Base-by-base conservation (phyloP, 2,888 invertebrate species). In the Neria commutata region DNA sequence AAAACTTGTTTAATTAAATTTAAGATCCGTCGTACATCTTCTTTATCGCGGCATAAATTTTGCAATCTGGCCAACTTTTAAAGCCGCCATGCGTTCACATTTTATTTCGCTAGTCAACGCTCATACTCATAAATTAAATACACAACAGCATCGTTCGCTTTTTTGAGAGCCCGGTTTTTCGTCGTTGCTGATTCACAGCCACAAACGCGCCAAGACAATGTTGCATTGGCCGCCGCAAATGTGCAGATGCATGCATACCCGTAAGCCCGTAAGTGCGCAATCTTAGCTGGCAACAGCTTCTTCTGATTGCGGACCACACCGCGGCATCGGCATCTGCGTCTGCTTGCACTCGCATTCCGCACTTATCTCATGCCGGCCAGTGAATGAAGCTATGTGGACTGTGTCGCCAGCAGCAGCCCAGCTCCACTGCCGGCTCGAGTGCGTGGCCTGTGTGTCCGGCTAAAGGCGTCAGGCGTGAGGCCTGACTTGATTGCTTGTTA, bases 101-200 rank as follows among this genome's bases (percentile, higher is more conserved):
- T 46, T 62, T 46, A 56, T 54, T 63, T 53, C 54, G 54, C 52
- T 56, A 45, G 33, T 37, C 21, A 10, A 42, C 11, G 58, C 54
- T 51, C 48, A 61, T 63, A 63, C 54, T 51, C 48, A 61, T 63
- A 63, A 56, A 61, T 61, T 63, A 61, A 58, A 61, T 56, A 55
- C 56, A 54, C 60, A 56, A 61, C 46, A 50, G 52, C 54, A 50
- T 52, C 50, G 10, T 37, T 37, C n/a, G n/a, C n/a, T n/a, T n/a
- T n/a, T n/a, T n/a, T 47, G 47, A n/a, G n/a, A 25, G 14, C 17
- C 17, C 40, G 40, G 40, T 25, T 25, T 26, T 19, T 40, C 26
- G 34, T 34, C 34, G 51, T 25, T 14, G 26, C 54, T 24, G 5
- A 16, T 25, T 1, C 47, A 4, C 49, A 14, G n/a, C 37, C 37